Evolutionary conservation across 2,113 vertebrate genomes (phyloP), one percentile per base, ranked within the genome.

Genomic region (Athene noctua): DNA sequence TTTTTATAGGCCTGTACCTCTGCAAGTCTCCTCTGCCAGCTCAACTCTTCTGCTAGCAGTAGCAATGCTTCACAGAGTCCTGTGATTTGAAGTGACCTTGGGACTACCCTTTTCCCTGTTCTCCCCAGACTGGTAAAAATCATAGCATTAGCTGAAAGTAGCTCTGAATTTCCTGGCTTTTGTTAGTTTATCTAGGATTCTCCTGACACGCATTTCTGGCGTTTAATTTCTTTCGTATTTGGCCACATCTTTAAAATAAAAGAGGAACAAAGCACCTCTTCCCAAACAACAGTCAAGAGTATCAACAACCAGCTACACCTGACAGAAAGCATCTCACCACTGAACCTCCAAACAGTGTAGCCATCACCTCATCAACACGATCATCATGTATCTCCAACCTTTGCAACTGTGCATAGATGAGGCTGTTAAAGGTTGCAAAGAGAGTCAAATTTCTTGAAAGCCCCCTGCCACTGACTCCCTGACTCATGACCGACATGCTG

Each of bases 1-100:
- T 97, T 96, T 92, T 96, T 93, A 97, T 82, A 93, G 89, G 89
- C 81, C 95, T 66, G 38, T 77, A 92, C 62, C 87, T 86, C 91
- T 88, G 86, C 65, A 90, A 57, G 16, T 75, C 42, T 88, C 91
- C 42, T 94, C 81, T 91, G 87, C 61, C 81, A 86, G 88, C 80
- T 92, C 52, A 94, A 83, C 51, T 84, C 65, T 74, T 74, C 86
- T 92, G 61, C 16, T 92, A 80, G 46, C 65, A 89, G 87, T 5
- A 80, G 77, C 59, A 91, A 63, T 73, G 73, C 57, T 80, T 84
- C 86, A 75, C 71, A 85, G 80, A 94, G n/a, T 40, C 85, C 87
- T 70, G 54, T 88, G 91, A 94, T 92, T 88, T 92, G 78, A 80
- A 85, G 84, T 88, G 92, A 95, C 91, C 90, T 96, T 96, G 88